Conservation (phyloP, 2,797 vertebrate species). For the Mus spretus region DNA sequence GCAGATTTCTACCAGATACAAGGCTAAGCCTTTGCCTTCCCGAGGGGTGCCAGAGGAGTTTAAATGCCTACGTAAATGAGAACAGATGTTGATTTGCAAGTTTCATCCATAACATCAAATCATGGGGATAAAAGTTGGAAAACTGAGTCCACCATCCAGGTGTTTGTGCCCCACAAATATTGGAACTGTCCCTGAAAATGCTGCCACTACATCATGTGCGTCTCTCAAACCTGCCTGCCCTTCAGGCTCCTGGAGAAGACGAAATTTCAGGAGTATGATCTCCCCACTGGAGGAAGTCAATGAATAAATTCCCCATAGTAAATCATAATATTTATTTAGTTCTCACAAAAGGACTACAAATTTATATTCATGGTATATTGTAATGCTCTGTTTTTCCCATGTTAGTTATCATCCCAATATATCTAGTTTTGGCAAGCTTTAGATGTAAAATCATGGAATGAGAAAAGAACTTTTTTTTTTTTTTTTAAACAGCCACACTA, state of each 20-base stretch:
- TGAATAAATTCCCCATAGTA: slow-evolving; percentile 34
- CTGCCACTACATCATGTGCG: slow-evolving; percentile 20
- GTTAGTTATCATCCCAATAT: slow-evolving; percentile 38
- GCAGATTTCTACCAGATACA: slow-evolving; percentile 56
- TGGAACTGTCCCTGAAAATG: slow-evolving; percentile 25
- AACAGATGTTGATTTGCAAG: slow-evolving; percentile 75
- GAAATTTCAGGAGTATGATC: slow-evolving; percentile 3
- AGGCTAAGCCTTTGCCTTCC: slow-evolving; percentile 46
- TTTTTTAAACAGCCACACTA: not conserved
- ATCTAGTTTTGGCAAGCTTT: slow-evolving; percentile 40
- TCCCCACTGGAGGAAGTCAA: not conserved
- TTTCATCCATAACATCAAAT: slow-evolving; percentile 72
- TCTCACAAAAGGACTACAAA: not conserved
- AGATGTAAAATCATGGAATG: slow-evolving; percentile 50
- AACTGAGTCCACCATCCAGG: slow-evolving; percentile 60
- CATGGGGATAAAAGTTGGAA: slow-evolving; percentile 66
- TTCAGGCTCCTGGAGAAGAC: not conserved
- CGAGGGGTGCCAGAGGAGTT: slow-evolving; percentile 44
- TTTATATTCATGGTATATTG: slow-evolving; percentile 1
- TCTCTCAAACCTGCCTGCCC: not conserved
- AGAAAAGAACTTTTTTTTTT: not conserved
- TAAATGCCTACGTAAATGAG: slow-evolving; percentile 66
- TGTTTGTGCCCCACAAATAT: slow-evolving; percentile 46
- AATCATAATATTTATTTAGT: slow-evolving; percentile 37
- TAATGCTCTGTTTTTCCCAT: slow-evolving; percentile 31